phyloP scores from a whole-genome alignment of 2,797 vertebrate genomes.

The Neostethus bicornis region DNA sequence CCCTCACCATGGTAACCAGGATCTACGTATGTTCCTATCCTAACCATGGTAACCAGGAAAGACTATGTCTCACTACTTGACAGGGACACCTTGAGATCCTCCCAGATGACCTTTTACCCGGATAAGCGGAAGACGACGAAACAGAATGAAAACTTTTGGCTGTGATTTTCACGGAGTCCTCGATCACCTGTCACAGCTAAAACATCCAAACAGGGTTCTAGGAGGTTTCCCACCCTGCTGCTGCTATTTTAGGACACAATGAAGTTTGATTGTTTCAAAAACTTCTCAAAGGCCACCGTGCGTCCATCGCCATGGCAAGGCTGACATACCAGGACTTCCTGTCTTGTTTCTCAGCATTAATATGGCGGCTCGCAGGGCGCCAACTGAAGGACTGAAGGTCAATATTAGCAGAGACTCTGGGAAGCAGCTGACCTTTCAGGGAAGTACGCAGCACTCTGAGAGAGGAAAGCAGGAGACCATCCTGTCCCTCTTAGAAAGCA shows the following conservation, averaged over 20 bases:
- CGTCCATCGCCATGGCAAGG: conserved; percentile 27
- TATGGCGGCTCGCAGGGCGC: conserved; percentile 7
- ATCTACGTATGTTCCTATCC: no score
- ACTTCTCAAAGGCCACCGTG: conserved; percentile 62
- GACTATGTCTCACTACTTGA: no score
- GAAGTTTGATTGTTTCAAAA: conserved; percentile 31
- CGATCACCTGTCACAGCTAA: no score
- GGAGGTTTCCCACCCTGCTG: conserved; percentile 34
- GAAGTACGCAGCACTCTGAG: conserved; percentile 18
- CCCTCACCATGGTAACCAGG: no score
- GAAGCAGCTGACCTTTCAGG: conserved; percentile 48
- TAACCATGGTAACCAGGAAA: no score
- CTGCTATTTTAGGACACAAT: conserved; percentile 59
- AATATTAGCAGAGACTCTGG: conserved; percentile 14
- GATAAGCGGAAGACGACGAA: no score
- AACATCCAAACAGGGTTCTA: no score
- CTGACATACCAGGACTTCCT: conserved; percentile 16
- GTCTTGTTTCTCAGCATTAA: not conserved
- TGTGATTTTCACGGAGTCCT: no score
- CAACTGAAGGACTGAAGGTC: conserved; percentile 16
- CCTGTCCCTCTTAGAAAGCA: no score
- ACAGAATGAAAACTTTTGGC: no score
- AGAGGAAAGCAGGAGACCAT: not conserved
- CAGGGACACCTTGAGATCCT: no score
- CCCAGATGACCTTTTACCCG: no score